Evolutionary conservation across 2,113 vertebrate genomes (phyloP).

Genomic region (human): DNA sequence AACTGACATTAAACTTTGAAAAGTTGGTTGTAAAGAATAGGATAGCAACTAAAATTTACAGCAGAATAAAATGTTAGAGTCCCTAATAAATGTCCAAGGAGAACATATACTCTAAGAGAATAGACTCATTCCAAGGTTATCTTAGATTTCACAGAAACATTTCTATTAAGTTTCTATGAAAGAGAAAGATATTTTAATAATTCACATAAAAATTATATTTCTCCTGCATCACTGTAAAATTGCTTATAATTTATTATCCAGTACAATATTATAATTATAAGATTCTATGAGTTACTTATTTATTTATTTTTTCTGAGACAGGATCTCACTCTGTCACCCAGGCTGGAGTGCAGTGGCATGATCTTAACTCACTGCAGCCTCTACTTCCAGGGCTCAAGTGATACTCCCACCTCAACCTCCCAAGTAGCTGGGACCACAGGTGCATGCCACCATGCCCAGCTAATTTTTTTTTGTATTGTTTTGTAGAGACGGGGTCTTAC

Average conservation of each 20-base stretch:
- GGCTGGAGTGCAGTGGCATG: no score
- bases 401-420: no score
- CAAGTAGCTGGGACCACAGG: no score
- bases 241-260: not conserved
- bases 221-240: not conserved
- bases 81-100: slow-evolving; percentile 72
- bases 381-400: no score
- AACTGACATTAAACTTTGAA: slow-evolving; percentile 69
- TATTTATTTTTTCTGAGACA: no score
- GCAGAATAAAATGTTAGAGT: slow-evolving; percentile 69
- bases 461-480: no score
- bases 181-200: not conserved
- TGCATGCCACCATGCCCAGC: no score
- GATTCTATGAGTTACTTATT: not conserved
- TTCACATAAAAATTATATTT: not conserved
- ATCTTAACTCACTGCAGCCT: no score
- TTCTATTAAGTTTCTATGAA: slow-evolving; percentile 26
- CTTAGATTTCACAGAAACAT: slow-evolving; percentile 54
- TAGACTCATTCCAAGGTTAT: slow-evolving; percentile 68
- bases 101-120: slow-evolving; percentile 52
- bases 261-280: not conserved
- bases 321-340: no score
- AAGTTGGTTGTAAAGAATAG: slow-evolving; percentile 62
- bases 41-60: slow-evolving; percentile 70
- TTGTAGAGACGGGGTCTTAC: no score